Conservation (phyloP, 2,888 invertebrate genomes). For the Piscicola geometra region DNA sequence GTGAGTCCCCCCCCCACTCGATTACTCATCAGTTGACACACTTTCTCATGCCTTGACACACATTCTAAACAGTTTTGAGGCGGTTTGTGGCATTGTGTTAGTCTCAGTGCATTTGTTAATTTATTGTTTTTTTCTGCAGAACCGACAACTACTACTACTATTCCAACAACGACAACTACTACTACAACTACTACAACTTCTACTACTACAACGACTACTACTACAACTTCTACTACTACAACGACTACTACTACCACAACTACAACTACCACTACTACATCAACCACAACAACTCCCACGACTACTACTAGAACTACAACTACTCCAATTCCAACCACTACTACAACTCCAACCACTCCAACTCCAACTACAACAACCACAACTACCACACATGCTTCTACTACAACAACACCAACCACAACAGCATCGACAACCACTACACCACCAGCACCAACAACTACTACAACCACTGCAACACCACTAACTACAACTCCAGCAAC, state of each 20-base stretch:
- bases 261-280: background rate
- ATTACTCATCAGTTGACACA: no score
- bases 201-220: constrained; percentile 3
- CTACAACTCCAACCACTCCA: background rate
- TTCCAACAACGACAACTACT: no score
- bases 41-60: no score
- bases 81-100: no score
- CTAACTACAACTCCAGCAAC: background rate
- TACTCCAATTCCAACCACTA: background rate
- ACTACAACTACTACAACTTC: constrained; percentile 5
- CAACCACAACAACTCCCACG: background rate
- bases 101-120: no score
- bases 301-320: background rate
- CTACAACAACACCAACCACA: constrained; percentile 1
- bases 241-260: background rate
- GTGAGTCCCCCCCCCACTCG: constrained; percentile 4
- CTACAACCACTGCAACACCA: background rate
- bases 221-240: background rate
- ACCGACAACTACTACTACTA: no score
- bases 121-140: background rate
- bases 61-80: no score
- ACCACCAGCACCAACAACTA: background rate
- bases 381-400: background rate
- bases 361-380: background rate
- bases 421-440: constrained; percentile 18